Percentiles rank a stretch among this genome's conserved stretches.
These are phyloP conservation scores for Hydra vulgaris DNA, from an alignment of 30 jellyfish, hydroid and myxozoan species.

Conservation along the genomic window DNA sequence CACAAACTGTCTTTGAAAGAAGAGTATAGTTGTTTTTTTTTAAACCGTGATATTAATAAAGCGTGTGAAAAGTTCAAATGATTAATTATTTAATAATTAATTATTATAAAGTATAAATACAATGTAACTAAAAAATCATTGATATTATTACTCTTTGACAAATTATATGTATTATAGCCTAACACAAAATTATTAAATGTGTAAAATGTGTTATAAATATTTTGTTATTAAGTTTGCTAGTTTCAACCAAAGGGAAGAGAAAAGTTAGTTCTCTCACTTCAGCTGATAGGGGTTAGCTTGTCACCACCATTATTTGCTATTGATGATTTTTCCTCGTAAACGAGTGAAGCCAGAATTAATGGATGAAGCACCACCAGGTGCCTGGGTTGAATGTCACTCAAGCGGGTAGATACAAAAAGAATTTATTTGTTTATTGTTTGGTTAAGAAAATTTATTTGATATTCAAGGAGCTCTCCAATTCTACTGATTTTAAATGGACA, in stretches of 20 bases:
- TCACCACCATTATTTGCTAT: neutral
- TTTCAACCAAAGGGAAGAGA: neutral
- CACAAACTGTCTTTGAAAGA: neutral
- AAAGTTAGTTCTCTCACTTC: neutral
- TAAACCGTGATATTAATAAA: neutral
- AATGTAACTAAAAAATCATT: neutral
- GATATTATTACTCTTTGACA: neutral
- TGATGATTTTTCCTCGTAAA: neutral
- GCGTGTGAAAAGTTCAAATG: neutral
- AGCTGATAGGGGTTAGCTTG: neutral
- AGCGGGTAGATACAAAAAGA: neutral
- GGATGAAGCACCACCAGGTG: neutral
- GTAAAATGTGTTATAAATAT: neutral
- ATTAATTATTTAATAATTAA: no score
- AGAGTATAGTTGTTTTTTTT: neutral
- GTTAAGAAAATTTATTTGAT: neutral
- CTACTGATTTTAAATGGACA: neutral
- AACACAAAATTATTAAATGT: neutral
- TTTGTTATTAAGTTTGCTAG: neutral
- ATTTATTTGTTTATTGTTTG: neutral
- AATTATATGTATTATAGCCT: neutral
- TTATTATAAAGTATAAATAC: neutral
- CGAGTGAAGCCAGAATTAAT: neutral
- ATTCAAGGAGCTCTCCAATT: neutral
- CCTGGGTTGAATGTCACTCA: neutral